phyloP scores from a whole-genome alignment of 2,797 vertebrate species.

The Petrocephalus schoutedeni region DNA sequence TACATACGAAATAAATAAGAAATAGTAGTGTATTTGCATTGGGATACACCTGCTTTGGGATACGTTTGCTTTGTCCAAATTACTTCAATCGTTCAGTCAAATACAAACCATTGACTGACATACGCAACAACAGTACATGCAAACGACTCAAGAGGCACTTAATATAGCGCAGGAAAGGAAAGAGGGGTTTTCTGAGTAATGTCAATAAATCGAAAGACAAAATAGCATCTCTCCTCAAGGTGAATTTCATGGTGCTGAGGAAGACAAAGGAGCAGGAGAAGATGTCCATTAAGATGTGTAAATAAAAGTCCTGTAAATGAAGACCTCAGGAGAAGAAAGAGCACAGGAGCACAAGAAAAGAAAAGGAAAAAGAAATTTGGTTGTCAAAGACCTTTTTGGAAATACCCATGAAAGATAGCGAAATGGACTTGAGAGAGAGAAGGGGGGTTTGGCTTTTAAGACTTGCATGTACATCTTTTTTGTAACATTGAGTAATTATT shows the following conservation, averaged over 20 bases:
- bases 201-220: slow-evolving; percentile 59
- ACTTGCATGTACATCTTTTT: not conserved
- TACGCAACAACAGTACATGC: slow-evolving; percentile 4
- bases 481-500: slow-evolving; percentile 27
- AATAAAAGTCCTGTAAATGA: slow-evolving; percentile 62
- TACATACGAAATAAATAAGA: not conserved
- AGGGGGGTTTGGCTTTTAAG: slow-evolving; percentile 27
- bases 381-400: slow-evolving; percentile 51
- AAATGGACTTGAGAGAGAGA: slow-evolving; percentile 42
- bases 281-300: slow-evolving; percentile 26
- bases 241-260: slow-evolving; percentile 71
- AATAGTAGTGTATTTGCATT: not conserved
- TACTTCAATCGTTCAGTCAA: not conserved
- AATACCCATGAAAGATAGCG: slow-evolving; percentile 53
- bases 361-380: slow-evolving; percentile 52
- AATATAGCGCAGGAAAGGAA: slow-evolving; percentile 57
- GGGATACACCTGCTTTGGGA: not conserved
- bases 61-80: not conserved
- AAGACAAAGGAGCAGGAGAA: slow-evolving; percentile 72
- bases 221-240: slow-evolving; percentile 39
- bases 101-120: not conserved
- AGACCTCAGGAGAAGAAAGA: slow-evolving; percentile 53
- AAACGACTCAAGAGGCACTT: slow-evolving; percentile 63
- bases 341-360: slow-evolving; percentile 47
- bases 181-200: slow-evolving; percentile 48